Evolutionary conservation across 2,888 invertebrate genomes (phyloP), one percentile per base, ranked within the genome.

Genomic region (Latrodectus elegans): DNA sequence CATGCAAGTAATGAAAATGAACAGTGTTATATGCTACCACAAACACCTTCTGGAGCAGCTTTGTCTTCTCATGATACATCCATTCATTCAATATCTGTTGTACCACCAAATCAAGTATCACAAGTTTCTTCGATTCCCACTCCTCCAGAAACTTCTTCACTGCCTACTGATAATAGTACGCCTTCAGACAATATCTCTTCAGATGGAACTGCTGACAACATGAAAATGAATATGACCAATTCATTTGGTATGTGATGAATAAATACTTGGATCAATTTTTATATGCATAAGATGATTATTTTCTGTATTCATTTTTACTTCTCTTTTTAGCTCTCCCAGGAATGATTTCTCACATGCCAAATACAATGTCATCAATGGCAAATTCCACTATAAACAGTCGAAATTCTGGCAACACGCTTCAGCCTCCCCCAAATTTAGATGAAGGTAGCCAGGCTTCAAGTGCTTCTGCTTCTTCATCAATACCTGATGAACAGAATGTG

Each of bases 371-470:
- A 88, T 84, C 89, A 12, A 83, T 86, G 60, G 49, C 81, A 76
- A 88, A 83, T 75, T 55, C 75, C 52, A 71, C 76, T 78, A 70
- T 70, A 52, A 49, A 74, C 12, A 67, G 49, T 81, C 80, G 87
- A 17, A 80, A 88, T 76, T 26, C 81, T 84, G 86, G 83, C 22
- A 64, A 84, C 14, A 55, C 74, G 67, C 88, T 89, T 67, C 88
- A 89, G 78, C 88, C 90, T 49, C 89, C 89, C 22, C 84, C 90
- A 14, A 88, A 89, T 84, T 85, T 90, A 75, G 90, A 89, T 79
- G 89, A 90, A 84, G 89, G 97, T 96, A 93, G 97, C 97, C 93
- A 95, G 95, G 89, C 94, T 94, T 92, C 95, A 95, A 93, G 96
- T 91, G 95, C 95, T 67, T 88, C 88, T 60, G 88, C 88, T 51